phyloP scores from a whole-genome alignment of 2,888 invertebrate species.

The Pharmacophagus antenor region DNA sequence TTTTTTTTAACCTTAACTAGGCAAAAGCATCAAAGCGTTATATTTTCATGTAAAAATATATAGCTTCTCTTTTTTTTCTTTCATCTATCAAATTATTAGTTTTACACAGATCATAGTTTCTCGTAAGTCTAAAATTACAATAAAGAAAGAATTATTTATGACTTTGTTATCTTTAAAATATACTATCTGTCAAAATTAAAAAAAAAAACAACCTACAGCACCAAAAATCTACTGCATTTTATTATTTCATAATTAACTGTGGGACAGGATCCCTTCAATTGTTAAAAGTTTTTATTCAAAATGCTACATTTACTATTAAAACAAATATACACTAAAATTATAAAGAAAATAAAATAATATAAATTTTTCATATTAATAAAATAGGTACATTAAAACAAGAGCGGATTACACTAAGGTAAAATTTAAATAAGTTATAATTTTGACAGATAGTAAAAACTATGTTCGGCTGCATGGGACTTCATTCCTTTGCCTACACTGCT shows the following conservation, averaged over 20 bases:
- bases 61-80: constrained; percentile 9
- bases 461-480: neutral
- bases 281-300: too few relatives aligned
- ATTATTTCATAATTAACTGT: neutral
- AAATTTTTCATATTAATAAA: neutral
- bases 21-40: constrained; percentile 8
- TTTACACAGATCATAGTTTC: too few relatives aligned
- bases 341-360: too few relatives aligned
- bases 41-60: constrained; percentile 24
- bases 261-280: too few relatives aligned
- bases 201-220: neutral
- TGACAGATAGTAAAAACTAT: constrained; percentile 13
- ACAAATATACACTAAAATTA: too few relatives aligned
- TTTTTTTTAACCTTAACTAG: constrained; percentile 6
- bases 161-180: neutral
- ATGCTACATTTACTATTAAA: too few relatives aligned
- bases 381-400: neutral
- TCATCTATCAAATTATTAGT: constrained; percentile 7
- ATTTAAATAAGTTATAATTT: neutral
- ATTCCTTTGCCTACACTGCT: neutral
- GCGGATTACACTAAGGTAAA: neutral
- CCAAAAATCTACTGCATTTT: neutral
- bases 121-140: constrained; percentile 11
- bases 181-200: constrained; percentile 20
- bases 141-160: neutral